Evolutionary conservation across 2,113 vertebrate genomes (phyloP), one percentile per base, ranked within the genome.

Genomic region (Gallinago jamesoni): DNA sequence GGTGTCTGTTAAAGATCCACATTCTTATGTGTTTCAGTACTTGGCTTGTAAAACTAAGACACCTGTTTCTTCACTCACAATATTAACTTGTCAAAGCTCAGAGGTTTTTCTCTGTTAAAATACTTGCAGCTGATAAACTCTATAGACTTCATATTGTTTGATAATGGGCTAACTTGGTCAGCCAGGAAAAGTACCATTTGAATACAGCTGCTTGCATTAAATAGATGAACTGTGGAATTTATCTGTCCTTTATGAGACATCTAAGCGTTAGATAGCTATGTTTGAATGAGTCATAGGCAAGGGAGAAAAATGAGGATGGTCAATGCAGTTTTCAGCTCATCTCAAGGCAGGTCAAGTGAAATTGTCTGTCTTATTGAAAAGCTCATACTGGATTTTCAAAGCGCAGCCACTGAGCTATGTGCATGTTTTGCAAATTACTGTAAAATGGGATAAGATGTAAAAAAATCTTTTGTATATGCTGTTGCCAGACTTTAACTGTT

Each of bases 11-110:
- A 63, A 77, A 63, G 7, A 53, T 73, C 48, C 50, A 6, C 23
- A 59, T 77, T 84, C 56, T 87, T 63, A 17, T 1, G 0, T 14
- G 12, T 45, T 89, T 91, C 0, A 0, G 23, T 53, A 33, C 39
- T 57, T 82, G 55, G 8, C 28, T 67, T 9, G 28, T 83, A 57
- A 82, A 74, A 67, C 15, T 45, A 73, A 78, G 60, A 56, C 33
- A 78, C 66, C 33, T 79, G 7, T 41, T 87, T 91, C 53, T 95
- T 84, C 50, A 39, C 37, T 94, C 41, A 50, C 24, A 66, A 25
- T 81, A 72, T 67, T 83, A 87, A 81, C 50, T 81, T 67, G n/a
- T 86, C 33, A 81, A 90, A 92, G 10, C 33, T 92, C 75, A 96
- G 41, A 64, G 39, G 12, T 47, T 90, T 77, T 82, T 79, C 47